Percentiles rank a stretch among this genome's conserved stretches.
Conservation (phyloP, 1,140 invertebrate species). For the Drosophila serrata region DNA sequence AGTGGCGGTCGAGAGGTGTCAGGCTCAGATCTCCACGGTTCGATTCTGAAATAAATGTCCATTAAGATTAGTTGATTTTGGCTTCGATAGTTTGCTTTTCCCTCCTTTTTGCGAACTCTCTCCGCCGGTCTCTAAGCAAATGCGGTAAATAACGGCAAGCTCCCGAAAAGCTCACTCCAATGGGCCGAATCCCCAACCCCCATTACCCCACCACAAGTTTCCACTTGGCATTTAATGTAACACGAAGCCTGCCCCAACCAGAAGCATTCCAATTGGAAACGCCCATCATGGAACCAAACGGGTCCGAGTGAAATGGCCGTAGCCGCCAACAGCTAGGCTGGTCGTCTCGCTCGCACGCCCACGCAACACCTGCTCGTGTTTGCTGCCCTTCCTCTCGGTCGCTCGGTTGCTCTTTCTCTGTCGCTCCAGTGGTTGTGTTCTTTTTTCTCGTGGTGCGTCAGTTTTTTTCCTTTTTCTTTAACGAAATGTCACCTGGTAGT, state of each 20-base stretch:
- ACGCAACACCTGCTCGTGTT: constrained; percentile 53
- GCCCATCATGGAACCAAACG: constrained; percentile 47
- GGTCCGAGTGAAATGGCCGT: constrained; percentile 32
- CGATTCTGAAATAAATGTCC: constrained; percentile 68
- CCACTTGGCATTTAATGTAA: constrained; percentile 54
- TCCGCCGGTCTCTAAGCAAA: constrained; percentile 62
- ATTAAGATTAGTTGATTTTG: constrained; percentile 83
- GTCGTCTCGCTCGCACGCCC: constrained; percentile 55
- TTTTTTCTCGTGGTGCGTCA: constrained; percentile 28
- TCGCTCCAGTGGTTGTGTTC: constrained; percentile 5
- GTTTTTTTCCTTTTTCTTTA: constrained; percentile 30
- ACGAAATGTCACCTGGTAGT: constrained; percentile 51
- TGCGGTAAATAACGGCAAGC: constrained; percentile 70
- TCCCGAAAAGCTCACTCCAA: constrained; percentile 43
- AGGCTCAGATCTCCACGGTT: constrained; percentile 56
- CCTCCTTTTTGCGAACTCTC: constrained; percentile 2
- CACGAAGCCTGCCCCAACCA: constrained; percentile 65
- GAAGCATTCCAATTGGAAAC: constrained; percentile 78
- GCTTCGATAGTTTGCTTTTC: constrained; percentile 69
- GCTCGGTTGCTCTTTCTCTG: constrained; percentile 14
- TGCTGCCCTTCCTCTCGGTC: constrained; percentile 22
- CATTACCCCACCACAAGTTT: neutral
- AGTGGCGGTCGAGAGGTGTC: constrained; percentile 52
- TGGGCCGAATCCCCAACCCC: constrained; percentile 4
- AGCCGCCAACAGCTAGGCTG: constrained; percentile 21